These are phyloP conservation scores for Cheilosia grossa DNA, from an alignment of 2,888 invertebrate genomes.

Conservation along the genomic window DNA sequence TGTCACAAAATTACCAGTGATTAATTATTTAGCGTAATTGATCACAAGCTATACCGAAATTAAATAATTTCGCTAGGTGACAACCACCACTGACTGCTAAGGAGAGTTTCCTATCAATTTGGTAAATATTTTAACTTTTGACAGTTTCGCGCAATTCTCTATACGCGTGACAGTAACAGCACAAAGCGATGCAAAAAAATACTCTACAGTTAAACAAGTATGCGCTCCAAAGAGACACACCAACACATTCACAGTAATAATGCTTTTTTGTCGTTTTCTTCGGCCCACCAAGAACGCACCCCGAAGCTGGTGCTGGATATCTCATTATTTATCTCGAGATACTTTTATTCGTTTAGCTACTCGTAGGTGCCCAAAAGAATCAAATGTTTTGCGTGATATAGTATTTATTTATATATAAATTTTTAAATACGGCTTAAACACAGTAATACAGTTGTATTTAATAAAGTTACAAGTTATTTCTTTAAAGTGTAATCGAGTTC, in stretches of 20 bases:
- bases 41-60: no score
- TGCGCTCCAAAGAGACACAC: neutral
- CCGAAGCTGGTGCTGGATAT: constrained; percentile 21
- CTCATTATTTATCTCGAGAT: constrained; percentile 47
- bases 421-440: constrained; percentile 28
- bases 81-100: no score
- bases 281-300: constrained; percentile 24
- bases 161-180: neutral
- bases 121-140: neutral
- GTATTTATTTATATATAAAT: constrained; percentile 59
- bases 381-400: constrained; percentile 64
- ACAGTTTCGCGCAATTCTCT: neutral
- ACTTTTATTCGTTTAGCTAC: constrained; percentile 52
- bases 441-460: constrained; percentile 16
- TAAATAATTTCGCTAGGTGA: no score
- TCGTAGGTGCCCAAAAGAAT: constrained; percentile 63
- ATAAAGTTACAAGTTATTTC: constrained; percentile 14
- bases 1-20: no score
- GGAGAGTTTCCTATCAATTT: neutral
- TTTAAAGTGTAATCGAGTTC: constrained; percentile 18
- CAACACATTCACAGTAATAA: constrained; percentile 17
- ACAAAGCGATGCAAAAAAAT: neutral
- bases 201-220: neutral
- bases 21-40: no score
- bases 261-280: neutral